Conservation (phyloP, 2,797 vertebrate species). For the Rhabdophis nuchalis region DNA sequence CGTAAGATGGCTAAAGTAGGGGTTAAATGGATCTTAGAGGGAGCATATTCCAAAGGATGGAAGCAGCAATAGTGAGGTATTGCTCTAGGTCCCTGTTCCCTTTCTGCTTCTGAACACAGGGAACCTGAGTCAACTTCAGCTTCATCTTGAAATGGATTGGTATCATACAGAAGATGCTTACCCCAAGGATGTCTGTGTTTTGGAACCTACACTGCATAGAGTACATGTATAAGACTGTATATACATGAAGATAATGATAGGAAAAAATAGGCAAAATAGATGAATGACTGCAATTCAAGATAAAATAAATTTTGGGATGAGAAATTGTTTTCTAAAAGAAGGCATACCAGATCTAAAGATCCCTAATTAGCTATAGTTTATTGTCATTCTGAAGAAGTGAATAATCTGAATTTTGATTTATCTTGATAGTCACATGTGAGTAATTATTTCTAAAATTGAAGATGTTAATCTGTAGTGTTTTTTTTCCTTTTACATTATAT, state of each 20-base stretch:
- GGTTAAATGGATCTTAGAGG: background rate
- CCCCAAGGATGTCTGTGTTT: background rate
- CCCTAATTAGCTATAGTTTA: conserved; percentile 16
- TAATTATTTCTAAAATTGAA: conserved; percentile 41
- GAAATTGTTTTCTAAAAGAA: conserved; percentile 14
- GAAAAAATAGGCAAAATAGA: conserved; percentile 53
- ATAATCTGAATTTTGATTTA: conserved; percentile 34
- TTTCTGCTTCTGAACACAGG: background rate
- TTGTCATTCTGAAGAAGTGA: conserved; percentile 1
- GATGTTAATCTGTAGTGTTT: background rate
- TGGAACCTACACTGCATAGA: background rate
- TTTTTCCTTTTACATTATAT: background rate
- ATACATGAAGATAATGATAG: conserved; percentile 20
- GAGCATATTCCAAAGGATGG: background rate
- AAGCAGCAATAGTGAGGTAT: background rate
- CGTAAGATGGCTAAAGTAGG: background rate
- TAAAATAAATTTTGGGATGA: conserved; percentile 21
- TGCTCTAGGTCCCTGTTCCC: background rate
- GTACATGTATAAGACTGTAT: background rate
- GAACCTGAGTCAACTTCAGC: background rate
- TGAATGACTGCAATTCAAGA: conserved; percentile 26
- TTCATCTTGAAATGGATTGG: background rate
- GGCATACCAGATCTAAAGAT: conserved; percentile 31
- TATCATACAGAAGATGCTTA: background rate
- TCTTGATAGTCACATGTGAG: conserved; percentile 16